Percentiles rank a stretch among this genome's conserved stretches.
phyloP scores from a whole-genome alignment of 35 echinoderm and acorn worm genomes.

The Stichopus chloronotus region DNA sequence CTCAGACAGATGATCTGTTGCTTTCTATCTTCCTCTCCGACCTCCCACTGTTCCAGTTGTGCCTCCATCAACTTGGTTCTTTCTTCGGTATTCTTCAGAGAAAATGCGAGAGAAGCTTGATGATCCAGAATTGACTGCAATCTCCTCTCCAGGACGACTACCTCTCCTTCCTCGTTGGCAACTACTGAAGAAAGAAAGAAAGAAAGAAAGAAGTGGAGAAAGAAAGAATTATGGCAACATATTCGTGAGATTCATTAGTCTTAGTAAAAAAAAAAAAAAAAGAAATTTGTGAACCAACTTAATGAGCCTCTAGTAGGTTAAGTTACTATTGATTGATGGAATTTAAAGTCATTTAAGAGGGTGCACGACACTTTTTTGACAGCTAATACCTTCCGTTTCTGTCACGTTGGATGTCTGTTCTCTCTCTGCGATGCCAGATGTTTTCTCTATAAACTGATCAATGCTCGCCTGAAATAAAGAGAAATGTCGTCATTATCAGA shows the following conservation, averaged over 20 bases:
- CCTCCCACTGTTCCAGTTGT: conserved; percentile 46
- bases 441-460: not conserved
- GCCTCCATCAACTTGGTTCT: conserved; percentile 8
- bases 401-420: not conserved
- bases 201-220: no score
- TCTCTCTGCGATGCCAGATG: not conserved
- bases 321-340: no score
- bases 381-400: not conserved
- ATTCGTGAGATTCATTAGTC: not conserved
- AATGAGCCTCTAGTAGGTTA: no score
- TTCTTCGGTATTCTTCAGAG: conserved; percentile 32
- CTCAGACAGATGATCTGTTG: conserved; percentile 24
- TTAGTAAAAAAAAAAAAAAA: no score
- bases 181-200: not conserved
- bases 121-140: not conserved
- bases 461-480: not conserved
- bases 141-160: not conserved
- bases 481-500: not conserved
- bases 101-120: not conserved
- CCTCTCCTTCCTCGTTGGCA: conserved; percentile 12
- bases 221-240: not conserved
- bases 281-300: no score
- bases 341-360: no score
- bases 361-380: no score
- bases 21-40: conserved; percentile 27